These are phyloP conservation scores for Nicator chloris DNA, from an alignment of 2,113 vertebrate genomes.

Conservation along the genomic window DNA sequence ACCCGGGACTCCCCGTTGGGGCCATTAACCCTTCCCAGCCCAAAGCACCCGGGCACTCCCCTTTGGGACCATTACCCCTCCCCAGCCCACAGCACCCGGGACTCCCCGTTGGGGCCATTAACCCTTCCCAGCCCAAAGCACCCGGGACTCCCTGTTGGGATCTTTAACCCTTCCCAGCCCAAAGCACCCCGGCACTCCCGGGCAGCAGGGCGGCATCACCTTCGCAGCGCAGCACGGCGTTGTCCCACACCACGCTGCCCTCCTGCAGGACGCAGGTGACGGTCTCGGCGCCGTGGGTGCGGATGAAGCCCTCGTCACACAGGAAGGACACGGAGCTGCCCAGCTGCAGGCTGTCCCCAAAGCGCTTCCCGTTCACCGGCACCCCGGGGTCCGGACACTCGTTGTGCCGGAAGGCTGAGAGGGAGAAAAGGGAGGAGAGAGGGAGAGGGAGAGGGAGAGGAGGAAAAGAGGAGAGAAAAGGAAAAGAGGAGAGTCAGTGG, in stretches of 20 bases:
- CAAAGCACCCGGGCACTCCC: too few relatives aligned
- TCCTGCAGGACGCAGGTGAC: conserved; percentile 95
- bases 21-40: too few relatives aligned
- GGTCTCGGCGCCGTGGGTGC: conserved; percentile 93
- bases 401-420: conserved; percentile 90
- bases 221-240: conserved; percentile 92
- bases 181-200: too few relatives aligned
- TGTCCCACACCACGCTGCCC: conserved; percentile 96
- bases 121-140: too few relatives aligned
- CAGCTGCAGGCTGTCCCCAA: conserved; percentile 93
- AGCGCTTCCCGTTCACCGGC: conserved; percentile 93
- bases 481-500: neutral
- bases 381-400: conserved; percentile 95
- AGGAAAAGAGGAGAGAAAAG: too few relatives aligned
- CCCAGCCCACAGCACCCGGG: too few relatives aligned
- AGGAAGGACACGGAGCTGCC: conserved; percentile 97
- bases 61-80: too few relatives aligned
- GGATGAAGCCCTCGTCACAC: conserved; percentile 93
- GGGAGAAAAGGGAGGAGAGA: neutral
- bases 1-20: too few relatives aligned
- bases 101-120: too few relatives aligned
- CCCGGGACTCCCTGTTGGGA: too few relatives aligned
- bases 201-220: conserved; percentile 12
- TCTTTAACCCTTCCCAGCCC: too few relatives aligned
- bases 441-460: neutral